A percentile compares a stretch with the other conserved stretches of the same genome.
Conservation (phyloP, 2,113 vertebrate genomes). For the Craseonycteris thonglongyai region DNA sequence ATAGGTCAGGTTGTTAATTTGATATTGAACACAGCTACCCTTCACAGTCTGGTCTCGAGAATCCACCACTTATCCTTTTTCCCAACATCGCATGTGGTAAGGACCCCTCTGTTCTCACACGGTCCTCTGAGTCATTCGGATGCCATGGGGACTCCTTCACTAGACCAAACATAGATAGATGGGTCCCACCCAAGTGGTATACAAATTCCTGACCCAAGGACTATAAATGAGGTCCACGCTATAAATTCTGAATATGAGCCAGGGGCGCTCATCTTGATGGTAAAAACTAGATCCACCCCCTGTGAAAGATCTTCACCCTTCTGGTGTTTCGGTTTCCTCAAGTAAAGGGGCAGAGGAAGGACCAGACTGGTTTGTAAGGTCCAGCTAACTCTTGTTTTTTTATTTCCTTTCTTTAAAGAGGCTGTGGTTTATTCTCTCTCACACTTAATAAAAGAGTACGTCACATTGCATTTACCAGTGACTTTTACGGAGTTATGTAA, state of each 20-base stretch:
- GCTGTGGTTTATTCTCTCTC: not conserved
- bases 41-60: not conserved
- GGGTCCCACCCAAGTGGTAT: no score
- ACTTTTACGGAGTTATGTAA: not conserved
- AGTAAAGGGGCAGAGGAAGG: not conserved
- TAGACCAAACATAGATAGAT: no score
- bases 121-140: not conserved
- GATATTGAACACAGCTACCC: not conserved
- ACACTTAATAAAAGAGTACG: not conserved
- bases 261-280: not conserved
- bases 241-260: not conserved
- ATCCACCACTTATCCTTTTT: not conserved
- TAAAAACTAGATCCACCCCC: no score
- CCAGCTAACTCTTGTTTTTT: not conserved
- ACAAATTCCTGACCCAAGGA: fast-evolving
- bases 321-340: not conserved
- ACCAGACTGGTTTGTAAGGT: not conserved
- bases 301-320: not conserved
- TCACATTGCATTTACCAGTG: not conserved
- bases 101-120: not conserved
- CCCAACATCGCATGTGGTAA: not conserved
- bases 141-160: not conserved
- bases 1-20: slow-evolving; percentile 8
- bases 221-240: fast-evolving
- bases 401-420: not conserved